A percentile compares a stretch with the other conserved stretches of the same genome.
phyloP scores from a whole-genome alignment of 2,113 vertebrate species.

The Phoxinus phoxinus region DNA sequence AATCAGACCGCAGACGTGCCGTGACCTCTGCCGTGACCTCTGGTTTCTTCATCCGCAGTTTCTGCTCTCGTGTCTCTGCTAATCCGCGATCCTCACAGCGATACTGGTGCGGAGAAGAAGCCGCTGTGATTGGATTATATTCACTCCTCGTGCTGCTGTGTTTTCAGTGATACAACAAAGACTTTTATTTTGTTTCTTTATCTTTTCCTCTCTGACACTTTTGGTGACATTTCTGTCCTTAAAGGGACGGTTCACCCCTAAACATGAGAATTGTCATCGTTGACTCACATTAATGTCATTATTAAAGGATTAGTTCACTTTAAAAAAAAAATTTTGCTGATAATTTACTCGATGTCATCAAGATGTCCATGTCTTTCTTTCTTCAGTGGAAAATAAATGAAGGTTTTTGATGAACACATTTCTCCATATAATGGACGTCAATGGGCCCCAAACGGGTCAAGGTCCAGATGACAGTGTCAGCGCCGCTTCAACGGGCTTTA shows the following conservation, averaged over 20 bases:
- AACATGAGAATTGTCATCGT: not conserved
- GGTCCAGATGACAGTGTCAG: too few relatives aligned
- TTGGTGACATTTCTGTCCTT: not conserved
- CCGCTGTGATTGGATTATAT: not conserved
- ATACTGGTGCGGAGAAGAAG: slow-evolving; percentile 60
- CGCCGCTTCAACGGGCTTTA: too few relatives aligned
- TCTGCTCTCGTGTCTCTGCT: not conserved
- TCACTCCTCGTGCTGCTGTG: not conserved
- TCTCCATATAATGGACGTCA: too few relatives aligned
- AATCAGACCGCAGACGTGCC: not conserved
- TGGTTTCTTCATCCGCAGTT: not conserved
- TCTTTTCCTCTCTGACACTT: not conserved
- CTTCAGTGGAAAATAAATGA: too few relatives aligned
- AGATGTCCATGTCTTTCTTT: too few relatives aligned
- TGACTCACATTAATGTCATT: not conserved
- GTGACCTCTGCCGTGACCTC: not conserved
- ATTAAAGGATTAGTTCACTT: too few relatives aligned
- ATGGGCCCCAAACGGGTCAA: too few relatives aligned
- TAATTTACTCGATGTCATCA: too few relatives aligned
- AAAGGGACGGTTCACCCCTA: not conserved
- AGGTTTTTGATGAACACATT: too few relatives aligned
- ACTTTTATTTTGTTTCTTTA: not conserved
- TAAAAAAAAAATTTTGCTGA: too few relatives aligned
- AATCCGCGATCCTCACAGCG: not conserved
- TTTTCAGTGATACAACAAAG: not conserved